Evolutionary conservation across 1,140 invertebrate genomes (phyloP).

Genomic region (Aplysia californica): DNA sequence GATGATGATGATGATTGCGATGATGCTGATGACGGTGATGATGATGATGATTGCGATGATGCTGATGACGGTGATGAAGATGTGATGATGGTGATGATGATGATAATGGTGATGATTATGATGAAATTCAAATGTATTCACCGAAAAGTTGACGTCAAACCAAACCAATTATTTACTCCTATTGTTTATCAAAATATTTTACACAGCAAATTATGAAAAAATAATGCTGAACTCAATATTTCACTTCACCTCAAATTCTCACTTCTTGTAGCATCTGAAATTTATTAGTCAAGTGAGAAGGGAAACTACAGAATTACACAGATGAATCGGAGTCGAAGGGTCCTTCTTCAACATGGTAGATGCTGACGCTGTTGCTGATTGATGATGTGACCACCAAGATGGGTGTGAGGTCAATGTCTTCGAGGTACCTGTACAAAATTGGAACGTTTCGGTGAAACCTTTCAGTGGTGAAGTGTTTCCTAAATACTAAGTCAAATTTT

Average conservation of each 20-base stretch:
- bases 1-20: conserved; percentile 12
- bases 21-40: conserved; percentile 12
- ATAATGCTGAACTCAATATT: not conserved
- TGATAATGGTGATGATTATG: no score
- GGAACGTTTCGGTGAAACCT: no score
- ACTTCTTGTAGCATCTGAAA: not conserved
- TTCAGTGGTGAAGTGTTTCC: no score
- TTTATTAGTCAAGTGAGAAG: not conserved
- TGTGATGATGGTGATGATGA: no score
- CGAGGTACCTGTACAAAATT: not conserved
- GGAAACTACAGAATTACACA: not conserved
- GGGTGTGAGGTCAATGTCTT: not conserved
- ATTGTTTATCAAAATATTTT: not conserved
- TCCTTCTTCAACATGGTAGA: conserved; percentile 6
- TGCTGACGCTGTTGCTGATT: conserved; percentile 17
- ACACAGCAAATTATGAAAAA: not conserved
- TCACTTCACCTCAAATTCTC: no score
- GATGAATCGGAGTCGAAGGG: not conserved
- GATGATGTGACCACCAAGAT: conserved; percentile 9
- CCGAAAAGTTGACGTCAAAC: no score
- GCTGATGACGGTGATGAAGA: no score
- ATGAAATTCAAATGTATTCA: no score
- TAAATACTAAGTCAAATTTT: no score
- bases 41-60: conserved; percentile 3
- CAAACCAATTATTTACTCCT: no score